A percentile compares a stretch with the other conserved stretches of the same genome.
Evolutionary conservation across 1,140 invertebrate species (phyloP).

Genomic region (Chironomus tepperi): DNA sequence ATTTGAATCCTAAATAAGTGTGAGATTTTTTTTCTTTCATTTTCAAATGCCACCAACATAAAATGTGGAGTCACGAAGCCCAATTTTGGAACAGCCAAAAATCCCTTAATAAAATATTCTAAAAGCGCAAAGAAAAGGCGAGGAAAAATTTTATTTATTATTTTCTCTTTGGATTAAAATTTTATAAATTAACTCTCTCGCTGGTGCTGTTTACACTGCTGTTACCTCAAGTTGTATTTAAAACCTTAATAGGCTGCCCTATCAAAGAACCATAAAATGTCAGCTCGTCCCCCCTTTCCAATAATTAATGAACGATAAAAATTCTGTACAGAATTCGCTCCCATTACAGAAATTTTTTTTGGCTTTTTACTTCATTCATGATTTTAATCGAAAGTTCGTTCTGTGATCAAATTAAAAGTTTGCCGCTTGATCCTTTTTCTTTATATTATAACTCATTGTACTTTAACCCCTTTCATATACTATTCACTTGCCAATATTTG

Average conservation of each 20-base stretch:
- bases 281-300: background rate
- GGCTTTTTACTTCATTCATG: background rate
- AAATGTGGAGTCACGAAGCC: background rate
- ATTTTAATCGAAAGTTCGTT: too few species aligned
- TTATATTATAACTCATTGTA: background rate
- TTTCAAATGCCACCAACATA: background rate
- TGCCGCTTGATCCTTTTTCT: background rate
- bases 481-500: background rate
- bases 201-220: background rate
- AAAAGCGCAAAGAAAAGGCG: background rate
- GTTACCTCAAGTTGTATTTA: too few species aligned
- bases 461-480: background rate
- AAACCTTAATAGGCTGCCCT: too few species aligned
- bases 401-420: too few species aligned
- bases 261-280: too few species aligned
- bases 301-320: constrained; percentile 9
- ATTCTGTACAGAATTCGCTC: background rate
- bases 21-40: too few species aligned
- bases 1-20: background rate
- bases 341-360: too few species aligned
- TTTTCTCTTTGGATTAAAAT: background rate
- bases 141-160: too few species aligned
- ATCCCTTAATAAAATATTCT: background rate
- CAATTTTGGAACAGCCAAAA: background rate
- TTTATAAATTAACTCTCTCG: background rate